These are phyloP conservation scores for Lepilemur ruficaudatus DNA, from an alignment of 2,797 vertebrate genomes.

Conservation along the genomic window DNA sequence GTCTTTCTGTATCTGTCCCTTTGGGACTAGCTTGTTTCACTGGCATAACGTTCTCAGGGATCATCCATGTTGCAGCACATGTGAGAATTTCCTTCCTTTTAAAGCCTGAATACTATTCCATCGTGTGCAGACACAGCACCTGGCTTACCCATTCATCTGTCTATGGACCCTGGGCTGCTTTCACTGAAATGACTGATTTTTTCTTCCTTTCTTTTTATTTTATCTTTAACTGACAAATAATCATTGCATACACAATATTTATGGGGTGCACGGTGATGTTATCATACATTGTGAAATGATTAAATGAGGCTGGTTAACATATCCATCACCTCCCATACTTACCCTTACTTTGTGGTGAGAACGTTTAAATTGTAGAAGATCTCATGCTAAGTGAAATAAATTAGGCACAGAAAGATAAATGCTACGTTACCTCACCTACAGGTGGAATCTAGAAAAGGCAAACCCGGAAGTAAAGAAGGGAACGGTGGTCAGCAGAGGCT, in stretches of 20 bases:
- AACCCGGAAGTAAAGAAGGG: too few species aligned
- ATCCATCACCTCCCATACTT: neutral
- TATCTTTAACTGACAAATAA: neutral
- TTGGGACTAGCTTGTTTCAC: neutral
- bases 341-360: neutral
- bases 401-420: neutral
- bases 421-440: too few species aligned
- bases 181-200: neutral
- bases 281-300: neutral
- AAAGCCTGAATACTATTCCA: neutral
- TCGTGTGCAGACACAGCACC: fast-evolving
- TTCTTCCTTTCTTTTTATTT: neutral
- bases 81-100: neutral
- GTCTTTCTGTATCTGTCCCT: neutral
- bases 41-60: neutral
- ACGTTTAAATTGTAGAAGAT: neutral
- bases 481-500: neutral
- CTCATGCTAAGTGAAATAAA: neutral
- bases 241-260: neutral
- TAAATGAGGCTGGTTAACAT: neutral
- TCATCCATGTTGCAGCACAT: fast-evolving
- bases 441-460: neutral
- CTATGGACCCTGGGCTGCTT: neutral
- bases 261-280: too few species aligned
- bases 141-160: neutral